phyloP scores from a whole-genome alignment of 2,113 vertebrate species.

The Danio rerio region GRCz12tu NC_133182.1:48027501-48028000 shows the following conservation, averaged over 20 bases:
- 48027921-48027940: conserved; percentile 84
- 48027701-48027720: conserved; percentile 78
- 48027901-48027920: conserved; percentile 79
- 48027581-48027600: conserved; percentile 64
- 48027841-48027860: conserved; percentile 82
- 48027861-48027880: conserved; percentile 81
- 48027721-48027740: conserved; percentile 81
- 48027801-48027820: conserved; percentile 75
- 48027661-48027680: conserved; percentile 79
- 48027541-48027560: conserved; percentile 67
- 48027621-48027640: conserved; percentile 79
- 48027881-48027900: conserved; percentile 76
- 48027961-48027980: conserved; percentile 74
- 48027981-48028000: conserved; percentile 67
- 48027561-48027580: conserved; percentile 72
- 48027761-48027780: conserved; percentile 80
- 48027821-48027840: conserved; percentile 86
- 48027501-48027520: conserved; percentile 77
- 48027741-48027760: conserved; percentile 84
- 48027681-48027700: conserved; percentile 83
- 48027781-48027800: conserved; percentile 81
- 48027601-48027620: conserved; percentile 78
- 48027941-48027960: conserved; percentile 78
- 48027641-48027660: conserved; percentile 80
- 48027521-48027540: conserved; percentile 81